Percentiles rank a stretch among this genome's conserved stretches.
phyloP scores from a whole-genome alignment of 2,797 vertebrate species.

The Ispidina lecontei region DNA sequence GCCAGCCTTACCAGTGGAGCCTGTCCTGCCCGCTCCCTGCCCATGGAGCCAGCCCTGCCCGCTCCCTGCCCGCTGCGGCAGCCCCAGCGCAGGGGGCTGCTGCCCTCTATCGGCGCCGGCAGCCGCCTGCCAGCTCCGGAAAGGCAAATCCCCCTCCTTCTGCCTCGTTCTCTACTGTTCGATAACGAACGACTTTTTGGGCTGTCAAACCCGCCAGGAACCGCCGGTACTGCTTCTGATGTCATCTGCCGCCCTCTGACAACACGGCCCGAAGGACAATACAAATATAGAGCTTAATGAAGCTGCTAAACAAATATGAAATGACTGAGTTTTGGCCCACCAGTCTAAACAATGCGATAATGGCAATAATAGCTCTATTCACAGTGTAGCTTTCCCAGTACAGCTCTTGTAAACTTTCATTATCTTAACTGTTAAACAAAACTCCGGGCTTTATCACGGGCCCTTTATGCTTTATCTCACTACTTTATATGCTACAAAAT shows the following conservation, averaged over 20 bases:
- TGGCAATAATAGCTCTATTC: slow-evolving; percentile 5
- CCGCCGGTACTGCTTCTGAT: background rate
- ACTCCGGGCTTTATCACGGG: slow-evolving; percentile 1
- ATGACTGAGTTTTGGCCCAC: background rate
- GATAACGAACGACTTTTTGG: accelerated
- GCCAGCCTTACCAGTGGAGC: background rate
- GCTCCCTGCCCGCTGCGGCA: background rate
- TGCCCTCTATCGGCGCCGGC: slow-evolving; percentile 88
- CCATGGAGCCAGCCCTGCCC: background rate
- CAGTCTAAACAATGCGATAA: background rate
- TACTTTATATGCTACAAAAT: background rate
- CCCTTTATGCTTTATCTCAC: slow-evolving; percentile 20
- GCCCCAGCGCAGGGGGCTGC: slow-evolving; percentile 78
- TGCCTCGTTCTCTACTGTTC: accelerated
- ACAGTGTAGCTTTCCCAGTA: slow-evolving; percentile 2
- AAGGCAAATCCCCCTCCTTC: background rate
- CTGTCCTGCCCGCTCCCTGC: background rate
- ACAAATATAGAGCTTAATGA: background rate
- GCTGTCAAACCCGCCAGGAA: background rate
- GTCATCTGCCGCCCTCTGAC: background rate
- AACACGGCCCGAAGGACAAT: background rate
- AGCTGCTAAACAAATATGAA: background rate
- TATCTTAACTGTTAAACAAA: slow-evolving; percentile 37
- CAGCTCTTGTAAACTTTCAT: slow-evolving; percentile 56
- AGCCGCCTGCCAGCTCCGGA: background rate